phyloP scores from a whole-genome alignment of 2,888 invertebrate genomes.

The Tiliacea aurago region DNA sequence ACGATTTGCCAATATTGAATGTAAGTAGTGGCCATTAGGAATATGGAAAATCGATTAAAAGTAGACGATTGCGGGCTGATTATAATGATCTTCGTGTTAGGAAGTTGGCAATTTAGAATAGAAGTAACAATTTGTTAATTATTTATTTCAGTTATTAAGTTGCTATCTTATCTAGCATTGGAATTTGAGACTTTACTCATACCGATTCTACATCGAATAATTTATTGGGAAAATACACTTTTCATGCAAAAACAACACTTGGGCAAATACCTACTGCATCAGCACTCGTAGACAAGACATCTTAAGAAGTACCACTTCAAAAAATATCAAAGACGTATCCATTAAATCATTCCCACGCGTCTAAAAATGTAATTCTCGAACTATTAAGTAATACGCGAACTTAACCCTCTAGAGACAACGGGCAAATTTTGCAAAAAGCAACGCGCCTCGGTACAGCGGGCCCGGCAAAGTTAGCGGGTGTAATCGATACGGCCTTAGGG shows the following conservation, averaged over 20 bases:
- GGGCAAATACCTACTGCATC: not conserved
- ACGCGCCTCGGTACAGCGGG: conserved; percentile 72
- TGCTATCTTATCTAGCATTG: not conserved
- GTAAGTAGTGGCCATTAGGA: not conserved
- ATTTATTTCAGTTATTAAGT: too few relatives aligned
- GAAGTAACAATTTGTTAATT: too few relatives aligned
- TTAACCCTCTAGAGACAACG: conserved; percentile 79
- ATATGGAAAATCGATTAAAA: not conserved
- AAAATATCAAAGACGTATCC: conserved; percentile 31
- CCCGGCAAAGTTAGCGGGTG: conserved; percentile 81
- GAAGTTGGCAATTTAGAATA: not conserved
- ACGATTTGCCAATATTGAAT: not conserved
- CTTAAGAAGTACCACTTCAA: not conserved
- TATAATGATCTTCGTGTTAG: not conserved
- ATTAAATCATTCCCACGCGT: conserved; percentile 64
- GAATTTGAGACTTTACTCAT: not conserved
- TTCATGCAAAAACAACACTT: not conserved
- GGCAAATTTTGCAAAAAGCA: conserved; percentile 85
- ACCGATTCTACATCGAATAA: accelerated
- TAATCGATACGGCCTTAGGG: conserved; percentile 90
- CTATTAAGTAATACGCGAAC: conserved; percentile 62
- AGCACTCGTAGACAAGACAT: not conserved
- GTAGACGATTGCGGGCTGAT: not conserved
- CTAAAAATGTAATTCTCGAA: conserved; percentile 66
- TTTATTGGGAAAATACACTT: not conserved